Evolutionary conservation across 2,888 invertebrate species (phyloP), one percentile per base, ranked within the genome.

Genomic region (Napeogenes sylphis): DNA sequence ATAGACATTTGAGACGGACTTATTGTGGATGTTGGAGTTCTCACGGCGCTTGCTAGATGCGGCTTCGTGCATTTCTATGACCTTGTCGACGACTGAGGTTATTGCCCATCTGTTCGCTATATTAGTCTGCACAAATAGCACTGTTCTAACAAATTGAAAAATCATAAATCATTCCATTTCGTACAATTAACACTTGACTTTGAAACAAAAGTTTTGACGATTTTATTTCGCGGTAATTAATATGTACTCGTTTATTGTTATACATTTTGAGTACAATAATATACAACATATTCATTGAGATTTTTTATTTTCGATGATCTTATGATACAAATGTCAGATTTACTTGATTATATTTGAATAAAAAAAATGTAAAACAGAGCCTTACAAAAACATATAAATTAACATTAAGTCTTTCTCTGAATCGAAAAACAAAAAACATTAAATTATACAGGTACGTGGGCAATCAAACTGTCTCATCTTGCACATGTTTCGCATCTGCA

Each of bases 31-130:
- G 67, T 78, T 35, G 74, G 62, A 77, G 77, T 85, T 86, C 85
- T 81, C 85, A 86, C 85, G 84, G 71, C 77, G 54, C 10, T 0
- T 4, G n/a, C 75, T 83, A 66, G 84, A 85, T 73, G 70, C 55
- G 83, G 21, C 74, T 38, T 46, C 57, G n/a, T 65, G 62, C 57
- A 64, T 64, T 62, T 68, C 55, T 64, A 47, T 56, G 61, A 59
- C 68, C 66, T 68, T 68, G 66, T 57, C 56, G 30, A 45, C 56
- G 54, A 8, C n/a, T 33, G 62, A 59, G 66, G 61, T 64, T 62
- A 33, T 55, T 55, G 64, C 59, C 66, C 5, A 10, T 42, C 2
- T 21, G 21, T 42, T 12, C 2, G 8, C 8, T 42, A 10, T 10
- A 42, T 10, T 42, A 42, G 64, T 64, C 64, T 64, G 64, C 66